Evolutionary conservation across 2,113 vertebrate genomes (phyloP), one percentile per base, ranked within the genome.

Genomic region (Pangasianodon hypophthalmus): DNA sequence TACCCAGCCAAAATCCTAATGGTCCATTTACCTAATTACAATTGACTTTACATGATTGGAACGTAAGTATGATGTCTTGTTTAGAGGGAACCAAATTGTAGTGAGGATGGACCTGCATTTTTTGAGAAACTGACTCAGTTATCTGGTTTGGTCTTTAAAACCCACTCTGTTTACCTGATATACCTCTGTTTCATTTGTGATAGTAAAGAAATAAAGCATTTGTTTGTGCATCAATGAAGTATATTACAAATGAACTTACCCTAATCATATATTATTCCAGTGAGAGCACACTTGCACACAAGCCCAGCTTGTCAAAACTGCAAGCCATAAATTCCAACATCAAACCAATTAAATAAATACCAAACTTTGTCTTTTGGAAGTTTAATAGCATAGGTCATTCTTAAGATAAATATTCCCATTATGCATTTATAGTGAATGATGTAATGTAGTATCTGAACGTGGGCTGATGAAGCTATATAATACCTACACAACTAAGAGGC

Each of bases 21-120:
- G n/a, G 71, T 75, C 37, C 67, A 71, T 71, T 71, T 71, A 32
- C 67, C n/a, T 71, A 64, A 69, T 69, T 69, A 71, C 67, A 71
- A n/a, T 67, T 71, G 67, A 7, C 69, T 73, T 41, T 10, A 41
- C 32, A 71, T 71, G n/a, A 3, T 71, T 37, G 67, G 29, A 71
- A 32, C 11, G 1, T 37, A 32, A 69, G 2, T 37, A 69, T 32
- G 71, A 75, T 44, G 26, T 75, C 2, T 44, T 44, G 71, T 21
- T 44, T 75, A 44, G 37, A 71, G 4, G 32, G 6, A 37, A 37
- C 67, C 67, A 75, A 75, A 37, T 46, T 21, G 46, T 21, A 77
- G 41, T 26, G 19, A 46, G 19, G 19, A 46, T 24, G 9, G 37
- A 24, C 21, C 37, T 77, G 16, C 32, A 11, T 13, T n/a, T 69